phyloP scores from a whole-genome alignment of 2,888 invertebrate genomes.

The Trilocha varians region DNA sequence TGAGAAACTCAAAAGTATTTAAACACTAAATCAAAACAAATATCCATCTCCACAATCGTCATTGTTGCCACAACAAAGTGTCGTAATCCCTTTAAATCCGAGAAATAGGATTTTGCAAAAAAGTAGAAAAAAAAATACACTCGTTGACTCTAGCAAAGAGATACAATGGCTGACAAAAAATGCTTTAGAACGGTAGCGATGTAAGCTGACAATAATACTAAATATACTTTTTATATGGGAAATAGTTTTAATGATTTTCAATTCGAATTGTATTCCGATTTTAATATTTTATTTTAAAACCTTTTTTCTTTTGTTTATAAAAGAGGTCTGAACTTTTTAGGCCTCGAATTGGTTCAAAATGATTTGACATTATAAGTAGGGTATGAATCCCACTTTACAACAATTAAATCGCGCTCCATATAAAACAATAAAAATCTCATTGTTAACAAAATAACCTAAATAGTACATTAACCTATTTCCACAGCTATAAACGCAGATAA shows the following conservation, averaged over 20 bases:
- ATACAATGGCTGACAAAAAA: neutral
- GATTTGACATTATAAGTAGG: too few relatives aligned
- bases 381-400: too few relatives aligned
- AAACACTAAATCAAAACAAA: constrained; percentile 62
- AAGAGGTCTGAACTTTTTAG: too few relatives aligned
- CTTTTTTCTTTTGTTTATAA: neutral
- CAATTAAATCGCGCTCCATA: too few relatives aligned
- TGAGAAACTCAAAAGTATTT: constrained; percentile 39
- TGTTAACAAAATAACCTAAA: too few relatives aligned
- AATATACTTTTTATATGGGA: too few relatives aligned
- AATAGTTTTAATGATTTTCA: too few relatives aligned
- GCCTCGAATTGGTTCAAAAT: too few relatives aligned
- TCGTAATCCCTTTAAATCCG: constrained; percentile 71
- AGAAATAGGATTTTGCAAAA: constrained; percentile 64
- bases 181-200: constrained; percentile 33
- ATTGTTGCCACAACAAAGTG: constrained; percentile 72
- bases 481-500: too few relatives aligned
- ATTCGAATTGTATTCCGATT: too few relatives aligned
- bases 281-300: neutral
- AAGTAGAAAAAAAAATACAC: constrained; percentile 43
- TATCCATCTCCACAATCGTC: constrained; percentile 55
- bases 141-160: constrained; percentile 64
- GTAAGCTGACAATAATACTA: constrained; percentile 37
- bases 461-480: too few relatives aligned
- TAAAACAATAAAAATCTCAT: too few relatives aligned